phyloP scores from a whole-genome alignment of 2,888 invertebrate species.

The Acrocera orbiculus region DNA sequence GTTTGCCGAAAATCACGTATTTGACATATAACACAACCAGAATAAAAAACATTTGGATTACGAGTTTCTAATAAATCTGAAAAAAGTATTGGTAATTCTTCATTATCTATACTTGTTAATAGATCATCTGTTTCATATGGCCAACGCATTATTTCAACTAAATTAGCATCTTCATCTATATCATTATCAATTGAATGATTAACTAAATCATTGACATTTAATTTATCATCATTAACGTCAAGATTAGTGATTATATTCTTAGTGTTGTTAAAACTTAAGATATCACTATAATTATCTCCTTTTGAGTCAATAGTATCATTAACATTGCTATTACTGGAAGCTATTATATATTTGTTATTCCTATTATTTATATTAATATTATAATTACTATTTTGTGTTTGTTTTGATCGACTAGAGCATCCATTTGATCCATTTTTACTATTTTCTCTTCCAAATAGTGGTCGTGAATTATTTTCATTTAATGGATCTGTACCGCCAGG shows the following conservation, averaged over 20 bases:
- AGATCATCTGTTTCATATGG: conserved; percentile 82
- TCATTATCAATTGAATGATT: conserved; percentile 4
- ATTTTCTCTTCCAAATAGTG: conserved; percentile 2
- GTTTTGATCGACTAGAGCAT: conserved; percentile 13
- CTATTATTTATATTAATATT: conserved; percentile 10
- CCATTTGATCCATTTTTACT: conserved; percentile 6
- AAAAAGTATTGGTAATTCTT: conserved; percentile 74
- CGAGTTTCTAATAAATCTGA: conserved; percentile 68
- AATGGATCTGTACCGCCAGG: background rate
- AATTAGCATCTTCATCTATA: conserved; percentile 32
- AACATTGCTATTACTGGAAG: conserved; percentile 6
- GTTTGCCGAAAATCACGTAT: conserved; percentile 75
- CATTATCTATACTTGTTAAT: conserved; percentile 74
- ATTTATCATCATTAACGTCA: background rate
- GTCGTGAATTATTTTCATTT: no score
- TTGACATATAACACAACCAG: conserved; percentile 82
- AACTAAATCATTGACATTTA: conserved; percentile 1
- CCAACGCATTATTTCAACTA: conserved; percentile 62
- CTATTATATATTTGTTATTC: conserved; percentile 11
- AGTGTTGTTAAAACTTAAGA: background rate
- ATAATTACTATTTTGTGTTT: conserved; percentile 11
- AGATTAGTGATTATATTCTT: background rate
- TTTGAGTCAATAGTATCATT: conserved; percentile 20
- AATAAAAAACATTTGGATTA: conserved; percentile 74
- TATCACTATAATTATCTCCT: background rate